Base-by-base conservation (phyloP, 2,888 invertebrate species). In the Lysandra bellargus region DNA sequence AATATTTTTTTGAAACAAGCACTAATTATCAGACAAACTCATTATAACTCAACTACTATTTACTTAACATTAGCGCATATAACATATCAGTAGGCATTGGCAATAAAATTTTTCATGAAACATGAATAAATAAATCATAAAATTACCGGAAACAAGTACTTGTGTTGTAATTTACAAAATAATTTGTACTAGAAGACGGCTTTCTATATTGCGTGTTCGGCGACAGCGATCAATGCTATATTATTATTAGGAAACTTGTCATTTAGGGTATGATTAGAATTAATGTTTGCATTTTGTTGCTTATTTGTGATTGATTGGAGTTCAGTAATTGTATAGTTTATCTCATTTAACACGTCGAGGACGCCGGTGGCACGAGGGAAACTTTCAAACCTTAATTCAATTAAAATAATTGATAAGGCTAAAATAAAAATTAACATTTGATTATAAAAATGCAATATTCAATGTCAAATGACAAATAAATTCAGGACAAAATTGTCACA, bases 161-260 rank as follows among this genome's bases (percentile, higher is more conserved):
- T 64, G 9, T 64, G 30, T 64, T 12, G 64, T 12, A 73, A 64
- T 69, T 73, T 23, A 61, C 57, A 79, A 57, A 79, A 61, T 44
- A 64, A 64, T 64, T 30, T 64, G 64, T 64, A 7, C 9, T n/a
- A 9, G n/a, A 60, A 30, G 23, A 64, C 30, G 9, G 64, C 12
- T 30, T 64, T 64, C 64, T 30, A 64, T 9, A 30, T 64, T 64
- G 64, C 64, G 23, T 64, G 23, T 3, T 3, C 30, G 64, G 30
- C 23, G 9, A 64, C 23, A 30, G 9, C 30, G 23, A 64, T 30
- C 23, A 64, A 64, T 64, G 23, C 7, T 64, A 64, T 30, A 23
- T 64, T 6, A 60, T 60, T 64, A 23, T 64, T 69, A 69, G 33
- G 69, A 69, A 69, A 69, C 4, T 14, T 69, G 69, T 69, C 69